Evolutionary conservation across 2,888 invertebrate species (phyloP), one percentile per base, ranked within the genome.

Genomic region (Nymphalis c-album): DNA sequence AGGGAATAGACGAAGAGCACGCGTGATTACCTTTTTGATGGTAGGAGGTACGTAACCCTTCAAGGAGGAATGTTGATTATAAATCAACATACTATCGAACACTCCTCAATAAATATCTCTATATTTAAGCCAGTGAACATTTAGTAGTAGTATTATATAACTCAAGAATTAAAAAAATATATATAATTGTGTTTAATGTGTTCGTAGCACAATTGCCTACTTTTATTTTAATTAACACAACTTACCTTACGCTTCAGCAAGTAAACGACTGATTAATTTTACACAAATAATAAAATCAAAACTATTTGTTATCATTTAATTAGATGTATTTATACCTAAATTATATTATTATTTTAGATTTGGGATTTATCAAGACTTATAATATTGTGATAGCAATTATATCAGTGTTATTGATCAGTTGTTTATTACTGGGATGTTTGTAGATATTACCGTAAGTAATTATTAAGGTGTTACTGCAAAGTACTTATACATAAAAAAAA

Each of bases 241-340:
- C 60, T 60, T 60, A 60, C 60, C 60, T 46, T 18, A 26, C 6
- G 26, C 47, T 47, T 59, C 45, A 26, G 6, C 55, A 55, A 55
- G 17, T 26, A 16, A 17, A 18, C 2, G 35, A 51, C 4, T 26
- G 7, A 26, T 59, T 26, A 18, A 31, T 31, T 31, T 31, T 50
- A n/a, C 53, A 55, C 53, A 13, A 35, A 51, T 51, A 61, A 26
- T 47, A 26, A 60, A 60, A 60, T 47, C 46, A 46, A 46, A 59
- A 26, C 17, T 60, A 46, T 26, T 20, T 8, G 7, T 47, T 61
- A 48, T 18, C 48, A 16, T 22, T 31, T 18, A 35, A 50, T 60
- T 22, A 59, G 40, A 45, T 26, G 18, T 60, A 60, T 60, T 65
- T 45, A 26, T 65, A 60, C 58, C 55, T 47, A 40, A 55, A 22